Base-by-base conservation (phyloP, 1,140 invertebrate genomes). In the Pseudomyrmex concolor region DNA sequence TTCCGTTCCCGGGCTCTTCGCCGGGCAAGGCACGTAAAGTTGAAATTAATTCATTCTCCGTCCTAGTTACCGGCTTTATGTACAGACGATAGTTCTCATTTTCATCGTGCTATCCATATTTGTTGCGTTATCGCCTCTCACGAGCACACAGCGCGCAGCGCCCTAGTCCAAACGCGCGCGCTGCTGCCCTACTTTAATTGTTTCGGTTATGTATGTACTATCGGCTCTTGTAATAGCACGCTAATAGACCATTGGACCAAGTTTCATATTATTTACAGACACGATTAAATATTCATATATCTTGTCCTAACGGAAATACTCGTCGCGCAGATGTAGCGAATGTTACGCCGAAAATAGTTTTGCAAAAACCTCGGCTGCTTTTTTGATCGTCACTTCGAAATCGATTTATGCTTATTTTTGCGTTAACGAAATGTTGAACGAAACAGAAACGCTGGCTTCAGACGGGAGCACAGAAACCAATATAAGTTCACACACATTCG, bases 41-140 rank as follows among this genome's bases (percentile, higher is more conserved):
- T 86, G 78, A 89, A 89, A 91, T 89, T 86, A 90, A 92, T 91
- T 90, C 84, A 90, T 88, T 91, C 85, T 84, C 62, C 71, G 76
- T 82, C 88, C 89, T 68, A 90, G 88, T 90, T 89, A 77, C 70
- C 70, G 84, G 72, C 84, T 78, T 85, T 76, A 76, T 87, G 70
- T 76, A 84, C 82, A 73, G 78, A 82, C 83, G 88, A 84, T 85
- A 73, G 83, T 73, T 83, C 80, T 86, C 86, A 86, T 91, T 91
- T 91, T 86, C 72, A 73, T 88, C 83, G 13, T 66, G 72, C 86
- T 83, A 91, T 92, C 85, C 87, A 91, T 91, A 90, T 91, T 89
- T 83, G 85, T 90, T 87, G 9, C 74, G 78, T 86, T 91, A 89
- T 91, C 87, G 74, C 76, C 72, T 85, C 85, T 84, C 86, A 86